A percentile compares a stretch with the other conserved stretches of the same genome.
These are phyloP conservation scores for Pteropus rufus DNA, from an alignment of 2,797 vertebrate species.

Conservation along the genomic window DNA sequence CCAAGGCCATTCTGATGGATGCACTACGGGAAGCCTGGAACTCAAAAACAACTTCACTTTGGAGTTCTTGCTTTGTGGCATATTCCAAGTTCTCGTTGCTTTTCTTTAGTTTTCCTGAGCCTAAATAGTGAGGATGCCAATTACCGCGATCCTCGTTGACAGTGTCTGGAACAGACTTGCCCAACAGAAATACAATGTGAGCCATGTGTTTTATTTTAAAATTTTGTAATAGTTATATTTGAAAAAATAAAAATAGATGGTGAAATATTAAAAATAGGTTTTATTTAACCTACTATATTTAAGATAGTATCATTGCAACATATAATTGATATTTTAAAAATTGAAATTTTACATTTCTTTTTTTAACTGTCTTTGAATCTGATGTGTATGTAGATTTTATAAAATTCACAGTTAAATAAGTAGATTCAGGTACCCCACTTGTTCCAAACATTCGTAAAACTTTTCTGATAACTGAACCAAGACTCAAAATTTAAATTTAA, in stretches of 20 bases:
- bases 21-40: not conserved
- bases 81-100: not conserved
- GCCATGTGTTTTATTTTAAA: not conserved
- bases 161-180: not conserved
- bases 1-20: not conserved
- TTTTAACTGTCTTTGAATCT: not conserved
- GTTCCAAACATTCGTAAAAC: not conserved
- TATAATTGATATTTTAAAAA: not conserved
- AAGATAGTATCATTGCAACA: not conserved
- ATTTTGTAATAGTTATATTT: not conserved
- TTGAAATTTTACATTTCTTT: not conserved
- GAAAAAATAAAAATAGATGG: not conserved
- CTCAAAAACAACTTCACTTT: not conserved
- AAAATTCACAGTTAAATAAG: not conserved
- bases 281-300: not conserved
- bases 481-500: not conserved
- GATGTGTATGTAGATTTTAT: not conserved
- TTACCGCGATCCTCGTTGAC: not conserved
- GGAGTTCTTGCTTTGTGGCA: constrained; percentile 2
- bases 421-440: not conserved
- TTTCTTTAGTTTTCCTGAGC: not conserved
- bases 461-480: constrained; percentile 16
- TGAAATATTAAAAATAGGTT: constrained; percentile 1
- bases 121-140: not conserved
- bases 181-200: not conserved